A percentile compares a stretch with the other conserved stretches of the same genome.
Evolutionary conservation across 2,797 vertebrate genomes (phyloP).

Genomic region (Bovichtus variegatus): DNA sequence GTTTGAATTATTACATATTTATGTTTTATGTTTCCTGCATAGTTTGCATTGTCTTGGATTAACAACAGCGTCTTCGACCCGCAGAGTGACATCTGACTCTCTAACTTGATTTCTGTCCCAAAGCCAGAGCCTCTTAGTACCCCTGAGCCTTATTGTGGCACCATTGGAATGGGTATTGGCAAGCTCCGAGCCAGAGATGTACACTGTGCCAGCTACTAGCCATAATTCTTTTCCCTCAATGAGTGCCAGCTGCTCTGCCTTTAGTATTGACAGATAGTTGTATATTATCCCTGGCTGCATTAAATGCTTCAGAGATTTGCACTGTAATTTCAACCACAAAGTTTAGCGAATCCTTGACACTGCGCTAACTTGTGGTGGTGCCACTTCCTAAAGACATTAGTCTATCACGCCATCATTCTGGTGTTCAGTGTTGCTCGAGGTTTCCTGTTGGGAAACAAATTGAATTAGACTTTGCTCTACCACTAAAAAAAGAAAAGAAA

Average conservation of each 20-base stretch:
- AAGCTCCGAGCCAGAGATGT: constrained; percentile 44
- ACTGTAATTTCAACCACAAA: constrained; percentile 80
- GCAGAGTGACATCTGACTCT: constrained; percentile 48
- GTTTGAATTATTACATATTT: neutral
- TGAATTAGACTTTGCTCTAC: neutral
- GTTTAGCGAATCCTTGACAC: constrained; percentile 70
- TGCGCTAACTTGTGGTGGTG: constrained; percentile 60
- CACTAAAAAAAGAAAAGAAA: neutral
- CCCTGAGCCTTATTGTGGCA: constrained; percentile 62
- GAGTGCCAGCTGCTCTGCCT: constrained; percentile 89
- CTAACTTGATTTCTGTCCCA: constrained; percentile 53
- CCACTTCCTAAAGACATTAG: constrained; percentile 71
- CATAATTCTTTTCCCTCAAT: constrained; percentile 91
- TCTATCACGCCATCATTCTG: constrained; percentile 25
- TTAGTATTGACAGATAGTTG: constrained; percentile 90
- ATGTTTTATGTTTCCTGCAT: constrained; percentile 25
- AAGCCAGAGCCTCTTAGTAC: constrained; percentile 55
- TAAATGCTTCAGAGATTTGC: constrained; percentile 82
- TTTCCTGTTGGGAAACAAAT: constrained; percentile 1
- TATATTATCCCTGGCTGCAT: constrained; percentile 87
- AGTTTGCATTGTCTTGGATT: constrained; percentile 46
- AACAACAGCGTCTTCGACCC: constrained; percentile 43
- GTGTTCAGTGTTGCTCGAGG: constrained; percentile 12
- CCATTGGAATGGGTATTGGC: constrained; percentile 68
- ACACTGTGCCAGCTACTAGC: constrained; percentile 88